Percentiles rank a stretch among this genome's conserved stretches.
These are phyloP conservation scores for Malacosoma neustria DNA, from an alignment of 2,888 invertebrate genomes.

Conservation along the genomic window DNA sequence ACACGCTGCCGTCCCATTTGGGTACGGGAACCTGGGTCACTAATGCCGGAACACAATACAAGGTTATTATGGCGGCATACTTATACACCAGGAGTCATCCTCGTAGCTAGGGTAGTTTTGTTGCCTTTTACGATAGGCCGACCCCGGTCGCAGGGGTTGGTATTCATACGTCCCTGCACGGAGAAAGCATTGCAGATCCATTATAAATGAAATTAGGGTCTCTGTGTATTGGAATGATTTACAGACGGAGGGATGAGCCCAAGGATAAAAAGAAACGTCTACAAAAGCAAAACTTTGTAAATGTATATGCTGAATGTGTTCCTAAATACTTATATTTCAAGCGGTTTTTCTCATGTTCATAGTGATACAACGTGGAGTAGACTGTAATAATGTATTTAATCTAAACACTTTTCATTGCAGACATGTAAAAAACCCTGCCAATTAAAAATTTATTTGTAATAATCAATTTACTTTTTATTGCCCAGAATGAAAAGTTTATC, in stretches of 20 bases:
- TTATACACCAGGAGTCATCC: too few species aligned
- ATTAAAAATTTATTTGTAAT: constrained; percentile 20
- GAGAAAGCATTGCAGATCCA: too few species aligned
- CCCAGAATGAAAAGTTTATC: constrained; percentile 56
- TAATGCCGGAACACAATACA: too few species aligned
- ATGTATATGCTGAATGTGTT: constrained; percentile 32
- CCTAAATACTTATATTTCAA: constrained; percentile 28
- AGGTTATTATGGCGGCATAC: too few species aligned
- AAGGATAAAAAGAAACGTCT: constrained; percentile 21
- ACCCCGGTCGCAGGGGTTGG: too few species aligned
- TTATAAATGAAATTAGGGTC: too few species aligned
- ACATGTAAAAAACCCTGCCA: constrained; percentile 42
- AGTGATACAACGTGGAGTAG: constrained; percentile 33
- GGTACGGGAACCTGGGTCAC: too few species aligned
- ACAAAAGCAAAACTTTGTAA: constrained; percentile 37
- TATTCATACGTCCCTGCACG: too few species aligned
- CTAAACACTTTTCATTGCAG: constrained; percentile 55
- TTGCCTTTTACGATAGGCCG: too few species aligned
- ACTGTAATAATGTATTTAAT: constrained; percentile 22
- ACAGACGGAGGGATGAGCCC: constrained; percentile 3
- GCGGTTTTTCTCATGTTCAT: constrained; percentile 19
- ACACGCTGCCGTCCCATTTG: too few species aligned
- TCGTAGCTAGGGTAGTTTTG: too few species aligned
- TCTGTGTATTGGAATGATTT: too few species aligned
- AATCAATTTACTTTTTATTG: constrained; percentile 28